Base-by-base conservation (phyloP, 1,140 invertebrate genomes). In the Drosophila takahashii region DNA sequence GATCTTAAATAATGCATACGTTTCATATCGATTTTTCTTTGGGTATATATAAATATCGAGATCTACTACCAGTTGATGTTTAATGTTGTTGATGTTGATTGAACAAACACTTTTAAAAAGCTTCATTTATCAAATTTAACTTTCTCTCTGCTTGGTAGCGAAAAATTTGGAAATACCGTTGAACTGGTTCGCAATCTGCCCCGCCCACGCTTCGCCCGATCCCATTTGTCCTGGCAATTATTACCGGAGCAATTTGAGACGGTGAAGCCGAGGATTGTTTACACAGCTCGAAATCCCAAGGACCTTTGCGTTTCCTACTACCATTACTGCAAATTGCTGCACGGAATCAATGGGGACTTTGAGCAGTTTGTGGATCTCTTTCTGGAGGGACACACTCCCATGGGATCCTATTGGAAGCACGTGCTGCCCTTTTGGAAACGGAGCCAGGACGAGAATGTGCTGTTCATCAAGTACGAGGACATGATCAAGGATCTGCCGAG, bases 281-380 rank as follows among this genome's bases (percentile, higher is more conserved):
- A 99, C 90, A 95, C 97, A 1, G 94, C 96, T 0, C 94, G 98
- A 48, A 98, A 99, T 93, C 97, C 98, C 2, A 99, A 99, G 92
- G 98, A 99, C 90, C 95, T 96, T 64, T 96, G 96, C 47, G 97
- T 99, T 0, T 98, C 97, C 0, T 98, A 96, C 89, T 99, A 96
- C 90, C 95, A 98, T 91, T 98, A 98, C 95, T 95, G 75, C 94
- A 93, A 75, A 77, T 95, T 89, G n/a, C 93, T 97, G 13, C 95
- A 96, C 71, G 93, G 94, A 8, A 92, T 96, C 0, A 95, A 95
- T 59, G 95, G 95, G 0, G 93, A 94, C 1, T 96, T 98, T 78
- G 95, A 96, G n/a, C 95, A 97, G 9, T 98, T 97, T 90, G 95
- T 95, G 39, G 95, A 97, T 45, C 90, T 96, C 2, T 97, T 98